phyloP scores from a whole-genome alignment of 2,113 vertebrate species.

The Elephas maximus region DNA sequence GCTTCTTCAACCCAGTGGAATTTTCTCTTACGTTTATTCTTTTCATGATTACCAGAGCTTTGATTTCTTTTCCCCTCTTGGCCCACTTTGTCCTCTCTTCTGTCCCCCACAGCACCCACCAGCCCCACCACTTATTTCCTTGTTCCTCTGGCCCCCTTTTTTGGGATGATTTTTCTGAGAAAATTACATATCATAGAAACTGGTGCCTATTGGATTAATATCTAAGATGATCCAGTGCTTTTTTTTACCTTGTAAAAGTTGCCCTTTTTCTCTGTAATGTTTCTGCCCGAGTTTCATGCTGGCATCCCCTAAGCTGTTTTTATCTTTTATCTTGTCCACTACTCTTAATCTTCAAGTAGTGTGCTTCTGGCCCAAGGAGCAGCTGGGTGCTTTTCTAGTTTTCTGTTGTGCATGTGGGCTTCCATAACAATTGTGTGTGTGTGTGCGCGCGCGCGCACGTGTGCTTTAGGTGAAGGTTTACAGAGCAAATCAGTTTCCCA shows the following conservation, averaged over 20 bases:
- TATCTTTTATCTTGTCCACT: constrained; percentile 8
- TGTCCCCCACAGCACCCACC: neutral
- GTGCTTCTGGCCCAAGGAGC: constrained; percentile 78
- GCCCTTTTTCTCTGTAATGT: neutral
- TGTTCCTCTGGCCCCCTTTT: neutral
- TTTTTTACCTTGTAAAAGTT: neutral
- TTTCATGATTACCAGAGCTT: neutral
- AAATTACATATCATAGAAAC: constrained; percentile 25
- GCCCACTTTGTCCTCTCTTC: neutral
- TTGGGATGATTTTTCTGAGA: constrained; percentile 23
- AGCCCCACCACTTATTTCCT: neutral
- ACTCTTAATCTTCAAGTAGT: neutral
- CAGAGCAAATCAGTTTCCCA: too few relatives aligned
- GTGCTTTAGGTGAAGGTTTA: too few relatives aligned
- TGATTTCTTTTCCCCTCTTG: neutral
- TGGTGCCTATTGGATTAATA: neutral
- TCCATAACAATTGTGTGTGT: constrained; percentile 62
- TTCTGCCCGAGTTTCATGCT: neutral
- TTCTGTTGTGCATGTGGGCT: constrained; percentile 81
- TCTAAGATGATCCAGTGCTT: neutral
- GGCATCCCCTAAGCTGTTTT: neutral
- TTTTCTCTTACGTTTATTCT: constrained; percentile 44
- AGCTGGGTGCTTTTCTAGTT: constrained; percentile 85
- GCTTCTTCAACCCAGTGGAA: constrained; percentile 1
- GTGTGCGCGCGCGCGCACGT: too few relatives aligned